These are phyloP conservation scores for Volucella bombylans DNA, from an alignment of 2,888 invertebrate genomes.

Conservation along the genomic window DNA sequence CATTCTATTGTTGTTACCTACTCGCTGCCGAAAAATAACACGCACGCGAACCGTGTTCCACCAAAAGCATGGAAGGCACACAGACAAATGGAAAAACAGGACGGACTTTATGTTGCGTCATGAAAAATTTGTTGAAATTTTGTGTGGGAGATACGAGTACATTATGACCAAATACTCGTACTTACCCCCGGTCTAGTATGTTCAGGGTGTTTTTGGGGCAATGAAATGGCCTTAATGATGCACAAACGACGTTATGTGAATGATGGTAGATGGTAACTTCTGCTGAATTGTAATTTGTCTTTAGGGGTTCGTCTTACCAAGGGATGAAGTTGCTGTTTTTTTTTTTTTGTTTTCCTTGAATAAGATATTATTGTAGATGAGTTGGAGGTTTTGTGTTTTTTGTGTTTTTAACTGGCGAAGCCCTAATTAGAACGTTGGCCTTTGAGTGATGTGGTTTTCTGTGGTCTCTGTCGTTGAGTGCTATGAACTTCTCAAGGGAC, in stretches of 20 bases:
- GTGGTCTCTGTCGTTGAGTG: constrained; percentile 4
- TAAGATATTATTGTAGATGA: neutral
- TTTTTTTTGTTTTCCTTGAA: neutral
- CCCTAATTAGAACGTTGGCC: constrained; percentile 61
- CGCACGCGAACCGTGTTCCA: constrained; percentile 59
- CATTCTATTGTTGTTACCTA: constrained; percentile 51
- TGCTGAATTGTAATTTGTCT: constrained; percentile 51
- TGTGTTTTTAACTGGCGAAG: constrained; percentile 15
- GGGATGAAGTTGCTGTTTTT: constrained; percentile 3
- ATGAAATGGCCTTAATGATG: constrained; percentile 49
- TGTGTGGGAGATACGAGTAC: neutral
- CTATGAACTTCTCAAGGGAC: neutral
- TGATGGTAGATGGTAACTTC: neutral
- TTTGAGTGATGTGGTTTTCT: constrained; percentile 30
- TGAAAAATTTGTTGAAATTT: constrained; percentile 32
- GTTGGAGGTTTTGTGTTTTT: constrained; percentile 1
- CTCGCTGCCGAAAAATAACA: constrained; percentile 23
- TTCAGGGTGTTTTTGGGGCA: constrained; percentile 12
- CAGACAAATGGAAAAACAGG: constrained; percentile 22
- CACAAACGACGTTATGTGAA: constrained; percentile 17
- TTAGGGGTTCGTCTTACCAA: constrained; percentile 19
- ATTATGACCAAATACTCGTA: constrained; percentile 6
- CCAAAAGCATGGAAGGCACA: constrained; percentile 1
- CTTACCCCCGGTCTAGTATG: neutral
- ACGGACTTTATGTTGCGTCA: constrained; percentile 18